Evolutionary conservation across 2,888 invertebrate species (phyloP), one percentile per base, ranked within the genome.

Genomic region (Balanococcus diminutus): DNA sequence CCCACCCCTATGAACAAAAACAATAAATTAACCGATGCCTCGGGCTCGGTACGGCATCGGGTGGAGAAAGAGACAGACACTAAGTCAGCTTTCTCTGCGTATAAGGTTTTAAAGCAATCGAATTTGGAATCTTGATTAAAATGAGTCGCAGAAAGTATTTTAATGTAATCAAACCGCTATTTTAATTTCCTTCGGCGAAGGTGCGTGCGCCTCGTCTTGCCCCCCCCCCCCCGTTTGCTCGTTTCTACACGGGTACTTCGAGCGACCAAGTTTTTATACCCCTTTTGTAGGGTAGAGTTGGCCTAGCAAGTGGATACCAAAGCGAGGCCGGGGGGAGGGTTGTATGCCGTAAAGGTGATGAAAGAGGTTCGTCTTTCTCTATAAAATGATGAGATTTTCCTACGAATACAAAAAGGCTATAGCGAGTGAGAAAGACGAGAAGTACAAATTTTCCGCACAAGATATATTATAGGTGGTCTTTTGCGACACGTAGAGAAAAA

Each of bases 91-190:
- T 5, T n/a, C 6, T 19, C 1, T 51, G 4, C 4, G 51, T 51
- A 51, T 51, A 67, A 67, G 28, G 28, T 67, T 67, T 51, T 19
- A 56, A 75, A 75, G 32, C 75, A 28, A 31, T 75, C 75, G 75
- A 32, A 75, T 75, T 75, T 32, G 75, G 75, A 75, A 75, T 75
- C 75, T 75, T 75, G 75, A 75, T 75, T 75, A 75, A 75, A 75
- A 75, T 19, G 75, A 75, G 32, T 75, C 16, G 32, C 32, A 31
- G 75, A 75, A 75, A 75, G 75, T 75, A 75, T 75, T 75, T 67
- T 32, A 32, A 32, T 32, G 32, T 75, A 75, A 75, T 75, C 32
- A 75, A 75, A 75, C 75, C 75, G 75, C 75, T 75, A 32, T 75
- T 75, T 75, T 75, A 75, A 75, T 75, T 75, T 75, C 67, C 51